Base-by-base conservation (phyloP, 2,888 invertebrate species). In the Dryomyza anilis region DNA sequence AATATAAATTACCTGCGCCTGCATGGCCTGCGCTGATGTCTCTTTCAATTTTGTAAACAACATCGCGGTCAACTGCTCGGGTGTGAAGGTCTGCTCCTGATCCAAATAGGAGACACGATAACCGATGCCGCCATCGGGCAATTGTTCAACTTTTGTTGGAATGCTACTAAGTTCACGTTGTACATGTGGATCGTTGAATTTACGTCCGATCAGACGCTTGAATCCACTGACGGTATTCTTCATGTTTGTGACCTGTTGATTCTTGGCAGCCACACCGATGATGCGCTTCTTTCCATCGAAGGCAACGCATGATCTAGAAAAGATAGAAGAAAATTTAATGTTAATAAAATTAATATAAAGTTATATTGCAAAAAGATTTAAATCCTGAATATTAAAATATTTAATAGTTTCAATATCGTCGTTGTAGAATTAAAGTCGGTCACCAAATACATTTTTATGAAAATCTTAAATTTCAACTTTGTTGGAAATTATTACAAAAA, bases 51-150 rank as follows among this genome's bases (percentile, higher is more conserved):
- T 99, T 36, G 97, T 97, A 73, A 99, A 90, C 71, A 98, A 86
- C 95, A 98, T 98, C 16, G 95, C 97, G 50, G 95, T 91, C 73
- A 98, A 89, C 86, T 99, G 99, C 84, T 97, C 96, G 0, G 96
- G 94, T 25, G 89, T 89, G 84, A 96, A 96, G 56, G 90, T 86
- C 78, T 91, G 90, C 70, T 92, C 91, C 83, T 96, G 93, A 71
- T 90, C 91, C 78, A 96, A 86, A 83, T 97, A 98, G 78, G 91
- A 86, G 78, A 96, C 95, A 85, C 92, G 89, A 74, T 97, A 91
- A 53, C 95, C 94, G 79, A 96, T 91, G 62, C 89, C 87, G 70
- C 94, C 96, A 85, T 93, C 90, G 46, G 88, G 85, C 70, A 88
- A 87, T 79, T 90, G 89, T 71, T 91, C 89, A 58, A 93, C 88